A percentile compares a stretch with the other conserved stretches of the same genome.
phyloP scores from a whole-genome alignment of 2,888 invertebrate species.

The Bruchidius siliquastri region DNA sequence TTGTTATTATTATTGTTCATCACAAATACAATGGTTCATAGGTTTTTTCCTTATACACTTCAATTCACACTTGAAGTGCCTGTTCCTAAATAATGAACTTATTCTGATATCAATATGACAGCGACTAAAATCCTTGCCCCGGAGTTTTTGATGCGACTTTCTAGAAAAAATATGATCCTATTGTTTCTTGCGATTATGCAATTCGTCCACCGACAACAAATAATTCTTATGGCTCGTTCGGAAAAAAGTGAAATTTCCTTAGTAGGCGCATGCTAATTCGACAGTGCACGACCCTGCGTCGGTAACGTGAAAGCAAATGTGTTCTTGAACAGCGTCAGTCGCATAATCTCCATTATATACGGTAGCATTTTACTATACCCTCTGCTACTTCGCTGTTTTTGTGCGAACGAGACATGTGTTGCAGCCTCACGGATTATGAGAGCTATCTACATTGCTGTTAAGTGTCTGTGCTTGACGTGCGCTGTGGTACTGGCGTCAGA shows the following conservation, averaged over 20 bases:
- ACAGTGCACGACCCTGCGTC: not conserved
- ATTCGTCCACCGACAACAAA: not conserved
- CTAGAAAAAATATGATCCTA: not conserved
- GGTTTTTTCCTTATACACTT: too few species aligned
- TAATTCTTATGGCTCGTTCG: not conserved
- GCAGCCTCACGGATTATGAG: not conserved
- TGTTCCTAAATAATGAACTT: too few species aligned
- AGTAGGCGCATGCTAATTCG: not conserved
- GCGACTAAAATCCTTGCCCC: too few species aligned
- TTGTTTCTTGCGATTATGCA: not conserved
- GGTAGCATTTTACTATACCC: not conserved
- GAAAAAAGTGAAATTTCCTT: not conserved
- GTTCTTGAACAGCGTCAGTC: not conserved
- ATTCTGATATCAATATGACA: too few species aligned
- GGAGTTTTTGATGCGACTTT: too few species aligned
- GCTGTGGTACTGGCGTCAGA: not conserved
- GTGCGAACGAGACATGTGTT: not conserved
- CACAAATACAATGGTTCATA: too few species aligned
- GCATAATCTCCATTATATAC: not conserved
- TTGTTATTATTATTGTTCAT: too few species aligned
- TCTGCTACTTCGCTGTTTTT: not conserved
- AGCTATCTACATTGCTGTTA: not conserved
- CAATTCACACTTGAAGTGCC: too few species aligned
- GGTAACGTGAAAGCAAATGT: not conserved
- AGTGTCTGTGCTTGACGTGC: not conserved